Conservation (phyloP, 2,797 vertebrate species). For the Notolabrus celidotus region DNA sequence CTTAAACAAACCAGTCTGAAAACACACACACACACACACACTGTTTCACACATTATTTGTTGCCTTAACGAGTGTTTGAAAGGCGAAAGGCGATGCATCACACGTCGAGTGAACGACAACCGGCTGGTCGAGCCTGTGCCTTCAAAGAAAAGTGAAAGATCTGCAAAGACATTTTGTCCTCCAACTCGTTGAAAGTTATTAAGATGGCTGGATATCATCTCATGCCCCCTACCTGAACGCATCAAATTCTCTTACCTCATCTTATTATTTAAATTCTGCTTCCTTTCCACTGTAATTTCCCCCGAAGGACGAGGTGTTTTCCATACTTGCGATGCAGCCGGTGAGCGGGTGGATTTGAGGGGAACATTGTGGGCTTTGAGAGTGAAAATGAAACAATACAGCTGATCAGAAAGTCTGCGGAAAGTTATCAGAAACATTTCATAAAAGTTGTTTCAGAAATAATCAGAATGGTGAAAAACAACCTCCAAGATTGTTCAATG, state of each 20-base stretch:
- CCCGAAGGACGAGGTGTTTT: conserved; percentile 10
- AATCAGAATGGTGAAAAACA: background rate
- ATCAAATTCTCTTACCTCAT: conserved; percentile 15
- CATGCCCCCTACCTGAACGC: conserved; percentile 15
- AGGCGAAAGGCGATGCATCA: conserved; percentile 10
- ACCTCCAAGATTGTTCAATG: background rate
- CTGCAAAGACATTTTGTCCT: conserved; percentile 44
- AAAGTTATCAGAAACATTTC: background rate
- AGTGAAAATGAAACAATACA: background rate
- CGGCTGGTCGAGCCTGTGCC: conserved; percentile 6
- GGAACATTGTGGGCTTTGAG: background rate
- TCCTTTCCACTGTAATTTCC: conserved; percentile 15
- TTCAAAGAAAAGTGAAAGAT: conserved; percentile 31
- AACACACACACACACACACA: background rate
- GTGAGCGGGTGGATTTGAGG: background rate
- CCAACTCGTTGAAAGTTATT: conserved; percentile 33
- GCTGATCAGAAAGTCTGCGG: background rate
- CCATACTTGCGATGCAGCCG: conserved; percentile 6
- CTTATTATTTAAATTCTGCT: conserved; percentile 24
- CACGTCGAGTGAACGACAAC: conserved; percentile 13
- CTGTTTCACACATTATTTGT: conserved; percentile 24
- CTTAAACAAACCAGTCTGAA: background rate
- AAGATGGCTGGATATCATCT: conserved; percentile 12
- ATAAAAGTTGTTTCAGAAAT: background rate
- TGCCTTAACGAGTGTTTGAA: too few relatives aligned